phyloP scores from a whole-genome alignment of 2,797 vertebrate genomes.

The Chelmon rostratus region DNA sequence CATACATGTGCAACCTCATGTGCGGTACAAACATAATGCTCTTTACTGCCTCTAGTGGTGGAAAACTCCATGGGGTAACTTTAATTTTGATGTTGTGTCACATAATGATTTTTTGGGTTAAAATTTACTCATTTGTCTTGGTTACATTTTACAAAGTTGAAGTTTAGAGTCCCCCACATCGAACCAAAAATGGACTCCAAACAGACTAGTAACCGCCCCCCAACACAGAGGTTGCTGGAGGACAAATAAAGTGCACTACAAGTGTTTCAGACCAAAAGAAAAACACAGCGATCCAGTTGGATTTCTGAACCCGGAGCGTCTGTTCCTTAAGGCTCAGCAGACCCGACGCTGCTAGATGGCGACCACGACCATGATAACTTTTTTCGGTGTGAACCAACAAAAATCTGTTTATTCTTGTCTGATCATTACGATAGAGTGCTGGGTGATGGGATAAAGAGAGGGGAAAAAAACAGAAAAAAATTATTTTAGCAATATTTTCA shows the following conservation, averaged over 20 bases:
- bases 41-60: background rate
- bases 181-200: conserved; percentile 25
- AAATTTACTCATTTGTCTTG: background rate
- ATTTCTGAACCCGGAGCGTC: conserved; percentile 58
- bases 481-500: conserved; percentile 89
- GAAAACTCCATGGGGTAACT: conserved; percentile 35
- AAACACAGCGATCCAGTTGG: conserved; percentile 66
- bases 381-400: conserved; percentile 70
- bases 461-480: conserved; percentile 60
- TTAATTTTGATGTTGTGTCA: conserved; percentile 15
- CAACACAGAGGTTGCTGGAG: background rate
- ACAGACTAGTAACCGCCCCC: conserved; percentile 12
- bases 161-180: background rate
- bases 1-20: background rate
- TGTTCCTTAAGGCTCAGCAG: conserved; percentile 65
- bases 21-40: background rate
- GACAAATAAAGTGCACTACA: conserved; percentile 42
- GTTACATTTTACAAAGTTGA: conserved; percentile 2
- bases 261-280: conserved; percentile 67
- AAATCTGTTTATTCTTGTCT: conserved; percentile 75
- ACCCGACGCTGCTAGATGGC: conserved; percentile 65
- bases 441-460: conserved; percentile 51
- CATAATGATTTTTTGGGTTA: background rate
- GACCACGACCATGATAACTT: conserved; percentile 44
- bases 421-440: conserved; percentile 65